A percentile compares a stretch with the other conserved stretches of the same genome.
These are phyloP conservation scores for Amiota mariae DNA, from an alignment of 2,888 invertebrate species.

Conservation along the genomic window DNA sequence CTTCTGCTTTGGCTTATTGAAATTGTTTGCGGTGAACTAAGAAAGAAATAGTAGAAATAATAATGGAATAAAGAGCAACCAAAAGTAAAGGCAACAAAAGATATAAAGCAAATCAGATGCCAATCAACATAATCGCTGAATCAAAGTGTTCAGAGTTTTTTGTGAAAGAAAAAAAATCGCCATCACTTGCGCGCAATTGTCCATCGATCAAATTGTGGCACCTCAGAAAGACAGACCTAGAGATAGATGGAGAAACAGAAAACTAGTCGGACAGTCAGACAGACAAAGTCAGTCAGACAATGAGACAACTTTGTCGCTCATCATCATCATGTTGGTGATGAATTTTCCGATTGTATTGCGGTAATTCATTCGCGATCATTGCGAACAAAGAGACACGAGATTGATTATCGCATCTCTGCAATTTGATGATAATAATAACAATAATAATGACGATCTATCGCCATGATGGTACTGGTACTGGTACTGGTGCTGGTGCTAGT, in stretches of 20 bases:
- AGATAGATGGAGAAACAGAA: slow-evolving; percentile 4
- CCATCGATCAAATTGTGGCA: slow-evolving; percentile 61
- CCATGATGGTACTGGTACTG: neutral
- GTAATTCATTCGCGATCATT: neutral
- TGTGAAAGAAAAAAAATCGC: slow-evolving; percentile 32
- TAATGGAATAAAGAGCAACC: no score
- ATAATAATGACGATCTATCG: no score
- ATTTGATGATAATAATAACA: slow-evolving; percentile 3
- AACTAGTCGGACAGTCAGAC: slow-evolving; percentile 9
- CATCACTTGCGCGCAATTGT: slow-evolving; percentile 66
- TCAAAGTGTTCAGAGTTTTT: slow-evolving; percentile 29
- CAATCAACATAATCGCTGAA: slow-evolving; percentile 55
- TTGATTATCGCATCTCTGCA: slow-evolving; percentile 26
- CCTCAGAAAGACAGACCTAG: slow-evolving; percentile 35
- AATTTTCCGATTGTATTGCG: slow-evolving; percentile 16
- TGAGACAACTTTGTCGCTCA: slow-evolving; percentile 26
- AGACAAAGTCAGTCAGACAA: slow-evolving; percentile 18
- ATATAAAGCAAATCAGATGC: slow-evolving; percentile 40
- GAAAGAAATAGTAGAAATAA: neutral
- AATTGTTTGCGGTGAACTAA: neutral
- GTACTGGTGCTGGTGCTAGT: neutral
- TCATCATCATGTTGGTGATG: neutral
- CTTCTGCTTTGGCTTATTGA: slow-evolving; percentile 25
- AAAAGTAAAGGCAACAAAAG: neutral
- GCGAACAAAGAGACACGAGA: slow-evolving; percentile 13